A percentile compares a stretch with the other conserved stretches of the same genome.
phyloP scores from a whole-genome alignment of 2,113 vertebrate species.

The Aptenodytes patagonicus region DNA sequence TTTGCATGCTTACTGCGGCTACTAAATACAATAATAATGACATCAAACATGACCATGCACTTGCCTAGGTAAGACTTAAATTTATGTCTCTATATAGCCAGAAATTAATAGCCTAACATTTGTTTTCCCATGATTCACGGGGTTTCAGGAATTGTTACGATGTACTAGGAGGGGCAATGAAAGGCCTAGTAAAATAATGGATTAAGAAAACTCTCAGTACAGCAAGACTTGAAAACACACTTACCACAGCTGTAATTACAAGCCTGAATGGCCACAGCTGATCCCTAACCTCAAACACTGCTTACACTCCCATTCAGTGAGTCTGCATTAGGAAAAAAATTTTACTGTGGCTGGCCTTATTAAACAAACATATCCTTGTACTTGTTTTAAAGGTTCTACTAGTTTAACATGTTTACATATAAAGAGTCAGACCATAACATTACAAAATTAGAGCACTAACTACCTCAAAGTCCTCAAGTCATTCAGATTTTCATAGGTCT shows the following conservation, averaged over 20 bases:
- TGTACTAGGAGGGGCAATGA: background rate
- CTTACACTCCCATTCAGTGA: background rate
- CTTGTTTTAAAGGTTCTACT: slow-evolving; percentile 5
- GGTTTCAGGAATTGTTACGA: background rate
- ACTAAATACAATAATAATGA: background rate
- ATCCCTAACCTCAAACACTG: slow-evolving; percentile 8
- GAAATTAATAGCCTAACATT: background rate
- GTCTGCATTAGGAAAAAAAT: background rate
- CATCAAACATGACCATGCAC: background rate
- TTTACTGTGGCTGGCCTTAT: background rate
- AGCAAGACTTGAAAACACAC: slow-evolving; percentile 8
- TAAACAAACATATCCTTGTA: slow-evolving; percentile 4
- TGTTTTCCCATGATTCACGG: background rate
- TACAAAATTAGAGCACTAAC: background rate
- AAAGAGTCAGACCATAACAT: background rate
- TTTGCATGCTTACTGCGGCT: background rate
- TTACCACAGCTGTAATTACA: slow-evolving; percentile 52
- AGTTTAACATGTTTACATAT: background rate
- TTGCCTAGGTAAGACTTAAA: background rate
- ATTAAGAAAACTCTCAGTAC: slow-evolving; percentile 22
- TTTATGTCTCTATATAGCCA: background rate
- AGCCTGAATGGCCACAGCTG: slow-evolving; percentile 12
- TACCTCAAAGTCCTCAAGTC: background rate
- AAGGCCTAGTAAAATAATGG: background rate
- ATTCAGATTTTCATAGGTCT: background rate